These are phyloP conservation scores for Phalanger gymnotis DNA, from an alignment of 2,797 vertebrate genomes.

Conservation along the genomic window DNA sequence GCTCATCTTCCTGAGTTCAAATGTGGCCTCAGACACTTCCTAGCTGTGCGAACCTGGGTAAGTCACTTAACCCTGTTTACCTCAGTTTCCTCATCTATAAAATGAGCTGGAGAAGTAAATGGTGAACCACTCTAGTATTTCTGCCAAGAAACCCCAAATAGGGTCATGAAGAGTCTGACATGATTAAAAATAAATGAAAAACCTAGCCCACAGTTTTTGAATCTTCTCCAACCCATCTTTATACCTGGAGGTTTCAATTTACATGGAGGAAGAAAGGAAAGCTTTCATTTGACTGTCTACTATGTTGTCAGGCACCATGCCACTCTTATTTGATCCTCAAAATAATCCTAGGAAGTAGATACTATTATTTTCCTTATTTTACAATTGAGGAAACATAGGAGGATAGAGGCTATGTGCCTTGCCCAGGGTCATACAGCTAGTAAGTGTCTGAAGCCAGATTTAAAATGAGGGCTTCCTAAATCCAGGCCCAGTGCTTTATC, in stretches of 20 bases:
- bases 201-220: background rate
- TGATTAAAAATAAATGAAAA: background rate
- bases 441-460: background rate
- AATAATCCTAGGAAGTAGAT: background rate
- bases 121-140: background rate
- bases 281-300: background rate
- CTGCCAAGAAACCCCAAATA: background rate
- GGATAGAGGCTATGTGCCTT: background rate
- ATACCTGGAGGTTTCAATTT: background rate
- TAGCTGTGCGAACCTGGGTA: background rate
- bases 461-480: background rate
- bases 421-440: background rate
- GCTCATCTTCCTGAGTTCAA: background rate
- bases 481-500: background rate
- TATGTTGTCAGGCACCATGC: background rate
- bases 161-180: background rate
- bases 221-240: background rate
- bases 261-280: background rate
- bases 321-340: background rate
- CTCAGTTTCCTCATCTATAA: background rate
- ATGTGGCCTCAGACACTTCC: background rate
- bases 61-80: background rate
- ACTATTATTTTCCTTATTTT: background rate
- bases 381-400: background rate
- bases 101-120: background rate